phyloP scores from a whole-genome alignment of 2,888 invertebrate species.

The Aromia moschata region DNA sequence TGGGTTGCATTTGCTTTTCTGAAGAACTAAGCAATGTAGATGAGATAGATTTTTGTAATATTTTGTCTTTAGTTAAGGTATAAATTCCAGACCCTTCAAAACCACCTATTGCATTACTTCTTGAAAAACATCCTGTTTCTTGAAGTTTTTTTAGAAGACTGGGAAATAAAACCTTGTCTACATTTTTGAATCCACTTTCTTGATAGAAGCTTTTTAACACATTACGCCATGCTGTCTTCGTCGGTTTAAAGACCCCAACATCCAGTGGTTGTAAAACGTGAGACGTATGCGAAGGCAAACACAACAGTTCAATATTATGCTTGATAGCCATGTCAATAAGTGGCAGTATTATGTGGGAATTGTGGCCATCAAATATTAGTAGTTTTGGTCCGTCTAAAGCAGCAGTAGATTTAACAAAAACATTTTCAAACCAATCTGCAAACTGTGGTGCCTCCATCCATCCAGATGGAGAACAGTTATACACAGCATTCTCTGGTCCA shows the following conservation, averaged over 20 bases:
- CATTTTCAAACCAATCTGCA: constrained; percentile 34
- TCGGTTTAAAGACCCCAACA: constrained; percentile 28
- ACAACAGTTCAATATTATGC: constrained; percentile 35
- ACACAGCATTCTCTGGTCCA: constrained; percentile 28
- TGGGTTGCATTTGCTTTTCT: not conserved
- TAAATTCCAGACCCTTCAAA: constrained; percentile 29
- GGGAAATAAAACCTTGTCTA: constrained; percentile 4
- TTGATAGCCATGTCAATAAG: too few relatives aligned
- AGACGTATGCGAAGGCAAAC: constrained; percentile 29
- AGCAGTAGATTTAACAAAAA: constrained; percentile 26
- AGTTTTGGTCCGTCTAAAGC: constrained; percentile 27
- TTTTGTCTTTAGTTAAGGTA: constrained; percentile 6
- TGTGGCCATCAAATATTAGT: too few relatives aligned
- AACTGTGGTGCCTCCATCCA: constrained; percentile 37
- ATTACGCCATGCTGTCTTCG: constrained; percentile 10
- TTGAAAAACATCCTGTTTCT: constrained; percentile 23
- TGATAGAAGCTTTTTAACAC: constrained; percentile 18
- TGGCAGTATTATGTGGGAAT: constrained; percentile 31
- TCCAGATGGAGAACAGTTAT: constrained; percentile 34
- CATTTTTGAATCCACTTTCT: constrained; percentile 31
- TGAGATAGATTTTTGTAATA: not conserved
- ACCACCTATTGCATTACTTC: constrained; percentile 28
- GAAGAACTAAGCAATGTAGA: not conserved
- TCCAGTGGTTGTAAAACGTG: constrained; percentile 32
- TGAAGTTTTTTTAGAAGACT: not conserved